These are phyloP conservation scores for Apomyelois bistriatella DNA, from an alignment of 2,888 invertebrate genomes.

Conservation along the genomic window DNA sequence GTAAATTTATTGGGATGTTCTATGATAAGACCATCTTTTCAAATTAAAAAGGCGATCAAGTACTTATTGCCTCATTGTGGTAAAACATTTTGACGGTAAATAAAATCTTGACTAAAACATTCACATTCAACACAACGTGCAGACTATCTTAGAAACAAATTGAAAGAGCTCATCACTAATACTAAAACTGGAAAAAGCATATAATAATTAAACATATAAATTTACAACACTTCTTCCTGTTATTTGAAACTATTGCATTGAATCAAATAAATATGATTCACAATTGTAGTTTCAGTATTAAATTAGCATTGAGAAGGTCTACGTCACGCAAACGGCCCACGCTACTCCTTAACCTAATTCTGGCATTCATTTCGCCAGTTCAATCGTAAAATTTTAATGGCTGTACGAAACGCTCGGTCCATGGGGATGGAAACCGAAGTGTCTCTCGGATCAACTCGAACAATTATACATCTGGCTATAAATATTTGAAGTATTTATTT, in stretches of 20 bases:
- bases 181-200: too few relatives aligned
- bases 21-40: too few relatives aligned
- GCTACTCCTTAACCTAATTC: slow-evolving; percentile 72
- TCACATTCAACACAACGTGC: too few relatives aligned
- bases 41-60: too few relatives aligned
- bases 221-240: neutral
- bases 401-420: slow-evolving; percentile 55
- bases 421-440: slow-evolving; percentile 51
- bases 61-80: too few relatives aligned
- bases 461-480: slow-evolving; percentile 31
- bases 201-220: neutral
- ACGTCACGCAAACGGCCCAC: slow-evolving; percentile 57
- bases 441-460: slow-evolving; percentile 37
- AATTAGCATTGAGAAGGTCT: slow-evolving; percentile 46
- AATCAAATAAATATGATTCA: slow-evolving; percentile 34
- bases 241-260: neutral
- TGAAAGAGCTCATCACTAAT: too few relatives aligned
- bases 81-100: too few relatives aligned
- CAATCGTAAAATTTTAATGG: slow-evolving; percentile 77
- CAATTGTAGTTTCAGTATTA: slow-evolving; percentile 47
- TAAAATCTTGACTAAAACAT: too few relatives aligned
- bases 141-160: too few relatives aligned
- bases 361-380: slow-evolving; percentile 72
- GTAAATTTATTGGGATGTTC: too few relatives aligned
- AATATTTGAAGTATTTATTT: slow-evolving; percentile 34